Evolutionary conservation across 2,888 invertebrate species (phyloP).

Genomic region (Parasteatoda lunata): DNA sequence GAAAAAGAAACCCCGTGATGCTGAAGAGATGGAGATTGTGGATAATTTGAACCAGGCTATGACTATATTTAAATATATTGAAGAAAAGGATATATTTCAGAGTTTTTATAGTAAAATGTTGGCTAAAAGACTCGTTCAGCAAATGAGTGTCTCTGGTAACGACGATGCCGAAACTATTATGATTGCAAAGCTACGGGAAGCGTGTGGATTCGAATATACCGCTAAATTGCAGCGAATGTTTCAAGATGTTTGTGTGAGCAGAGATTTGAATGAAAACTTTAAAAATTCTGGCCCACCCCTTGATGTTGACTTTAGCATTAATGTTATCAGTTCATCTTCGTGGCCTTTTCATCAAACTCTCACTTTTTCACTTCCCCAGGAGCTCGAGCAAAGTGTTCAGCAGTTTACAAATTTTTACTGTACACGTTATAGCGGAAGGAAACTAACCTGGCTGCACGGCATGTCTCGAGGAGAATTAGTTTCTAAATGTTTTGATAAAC

Average conservation of each 20-base stretch:
- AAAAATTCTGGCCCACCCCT: constrained; percentile 76
- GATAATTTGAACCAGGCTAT: constrained; percentile 99
- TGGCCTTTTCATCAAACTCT: constrained; percentile 57
- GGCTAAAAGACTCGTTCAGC: constrained; percentile 92
- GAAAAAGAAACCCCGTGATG: constrained; percentile 98
- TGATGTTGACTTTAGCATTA: constrained; percentile 63
- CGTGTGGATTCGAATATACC: constrained; percentile 99
- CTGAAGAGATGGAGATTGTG: constrained; percentile 97
- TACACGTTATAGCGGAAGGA: constrained; percentile 94
- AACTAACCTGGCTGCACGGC: constrained; percentile 97
- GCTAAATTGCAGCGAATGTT: constrained; percentile 99
- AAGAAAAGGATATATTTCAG: constrained; percentile 99
- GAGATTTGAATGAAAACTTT: constrained; percentile 91
- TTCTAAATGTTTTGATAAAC: constrained; percentile 91
- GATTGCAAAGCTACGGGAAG: constrained; percentile 98
- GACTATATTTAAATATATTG: constrained; percentile 99
- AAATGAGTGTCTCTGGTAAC: constrained; percentile 85
- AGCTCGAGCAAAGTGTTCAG: constrained; percentile 94
- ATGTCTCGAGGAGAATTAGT: constrained; percentile 98
- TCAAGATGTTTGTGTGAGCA: constrained; percentile 98
- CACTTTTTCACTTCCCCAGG: constrained; percentile 72
- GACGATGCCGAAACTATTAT: constrained; percentile 99
- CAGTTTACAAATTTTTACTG: constrained; percentile 96
- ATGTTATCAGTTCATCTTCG: constrained; percentile 61
- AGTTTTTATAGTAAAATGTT: constrained; percentile 99